A percentile compares a stretch with the other conserved stretches of the same genome.
Conservation (phyloP, 2,797 vertebrate genomes). For the Percopsis omiscomaycus region DNA sequence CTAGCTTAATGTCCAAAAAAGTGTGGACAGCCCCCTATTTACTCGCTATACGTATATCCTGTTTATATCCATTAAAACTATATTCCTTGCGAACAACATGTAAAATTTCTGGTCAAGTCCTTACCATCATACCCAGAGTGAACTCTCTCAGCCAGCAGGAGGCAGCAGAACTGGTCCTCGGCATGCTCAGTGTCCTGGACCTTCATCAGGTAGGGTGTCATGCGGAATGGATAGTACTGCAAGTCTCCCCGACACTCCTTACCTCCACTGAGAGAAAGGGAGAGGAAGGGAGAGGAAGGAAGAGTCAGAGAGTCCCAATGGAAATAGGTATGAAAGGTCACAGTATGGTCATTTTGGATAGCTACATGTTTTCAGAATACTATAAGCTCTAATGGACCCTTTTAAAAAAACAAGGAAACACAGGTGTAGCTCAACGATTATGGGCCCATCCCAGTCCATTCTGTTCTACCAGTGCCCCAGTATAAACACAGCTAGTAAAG, state of each 20-base stretch:
- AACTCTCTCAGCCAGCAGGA: slow-evolving; percentile 92
- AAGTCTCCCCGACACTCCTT: slow-evolving; percentile 79
- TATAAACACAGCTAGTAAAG: too few species aligned
- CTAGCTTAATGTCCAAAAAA: too few species aligned
- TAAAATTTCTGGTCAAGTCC: neutral
- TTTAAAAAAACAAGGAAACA: too few species aligned
- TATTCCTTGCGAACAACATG: too few species aligned
- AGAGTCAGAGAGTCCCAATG: neutral
- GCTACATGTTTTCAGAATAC: neutral
- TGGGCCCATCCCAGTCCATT: too few species aligned
- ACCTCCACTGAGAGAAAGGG: slow-evolving; percentile 73
- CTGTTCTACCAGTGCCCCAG: too few species aligned
- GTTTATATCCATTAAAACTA: too few species aligned
- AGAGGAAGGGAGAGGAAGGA: slow-evolving; percentile 5
- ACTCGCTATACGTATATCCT: too few species aligned
- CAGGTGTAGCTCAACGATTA: too few species aligned
- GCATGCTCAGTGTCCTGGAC: slow-evolving; percentile 80
- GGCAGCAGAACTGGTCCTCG: slow-evolving; percentile 91
- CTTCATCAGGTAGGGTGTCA: slow-evolving; percentile 94
- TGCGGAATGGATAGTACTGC: slow-evolving; percentile 90
- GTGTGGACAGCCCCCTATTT: too few species aligned
- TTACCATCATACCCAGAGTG: slow-evolving; percentile 97
- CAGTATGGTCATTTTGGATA: neutral
- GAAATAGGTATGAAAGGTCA: neutral
- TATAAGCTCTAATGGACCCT: neutral